Percentiles rank a stretch among this genome's conserved stretches.
phyloP scores from a whole-genome alignment of 2,797 vertebrate genomes.

The Carduelis carduelis region DNA sequence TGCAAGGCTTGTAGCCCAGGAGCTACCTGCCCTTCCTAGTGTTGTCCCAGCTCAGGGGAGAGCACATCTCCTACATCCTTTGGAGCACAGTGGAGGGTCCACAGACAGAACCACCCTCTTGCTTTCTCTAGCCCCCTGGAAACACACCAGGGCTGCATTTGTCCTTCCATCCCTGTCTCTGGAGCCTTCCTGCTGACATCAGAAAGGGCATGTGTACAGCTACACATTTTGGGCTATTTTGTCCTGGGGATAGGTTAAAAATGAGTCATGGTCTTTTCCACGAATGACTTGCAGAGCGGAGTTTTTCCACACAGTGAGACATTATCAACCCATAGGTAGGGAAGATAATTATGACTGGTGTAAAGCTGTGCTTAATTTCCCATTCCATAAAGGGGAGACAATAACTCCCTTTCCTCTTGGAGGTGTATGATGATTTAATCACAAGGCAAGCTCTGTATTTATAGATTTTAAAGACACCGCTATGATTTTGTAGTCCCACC shows the following conservation, averaged over 20 bases:
- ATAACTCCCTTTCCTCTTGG: conserved; percentile 12
- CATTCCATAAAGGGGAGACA: conserved; percentile 5
- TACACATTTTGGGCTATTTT: conserved; percentile 26
- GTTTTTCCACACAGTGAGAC: conserved; percentile 8
- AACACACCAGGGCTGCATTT: neutral
- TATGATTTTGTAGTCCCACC: neutral
- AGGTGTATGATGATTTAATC: conserved; percentile 42
- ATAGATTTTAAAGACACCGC: conserved; percentile 15
- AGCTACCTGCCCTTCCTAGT: neutral
- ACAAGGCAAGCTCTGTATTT: conserved; percentile 25
- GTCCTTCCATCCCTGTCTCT: neutral
- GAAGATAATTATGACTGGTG: conserved; percentile 34
- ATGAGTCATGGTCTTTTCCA: conserved; percentile 42
- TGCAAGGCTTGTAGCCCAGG: neutral
- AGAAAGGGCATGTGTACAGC: neutral
- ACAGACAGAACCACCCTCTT: neutral
- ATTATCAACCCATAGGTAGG: conserved; percentile 38
- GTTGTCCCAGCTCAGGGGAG: neutral
- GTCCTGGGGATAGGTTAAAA: conserved; percentile 14
- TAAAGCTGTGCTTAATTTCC: conserved; percentile 57
- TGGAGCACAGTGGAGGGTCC: neutral
- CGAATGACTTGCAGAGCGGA: neutral
- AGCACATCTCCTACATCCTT: neutral
- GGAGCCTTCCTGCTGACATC: neutral
- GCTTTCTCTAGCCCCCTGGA: neutral